Base-by-base conservation (phyloP, 2,888 invertebrate genomes). In the Athripsodes cinereus region DNA sequence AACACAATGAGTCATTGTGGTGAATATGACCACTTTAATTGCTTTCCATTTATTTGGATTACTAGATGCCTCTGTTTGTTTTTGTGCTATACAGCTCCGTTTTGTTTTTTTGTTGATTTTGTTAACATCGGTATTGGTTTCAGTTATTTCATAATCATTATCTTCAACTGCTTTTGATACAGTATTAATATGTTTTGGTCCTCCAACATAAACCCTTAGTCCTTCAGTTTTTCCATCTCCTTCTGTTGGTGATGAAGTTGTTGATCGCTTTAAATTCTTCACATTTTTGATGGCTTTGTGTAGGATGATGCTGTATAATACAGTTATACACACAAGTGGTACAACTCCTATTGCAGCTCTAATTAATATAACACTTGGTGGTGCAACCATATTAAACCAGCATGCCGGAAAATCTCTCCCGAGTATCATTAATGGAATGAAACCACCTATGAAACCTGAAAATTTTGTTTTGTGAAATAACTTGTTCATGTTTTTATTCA, bases 1-100 rank as follows among this genome's bases (percentile, higher is more conserved):
- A 2, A 81, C 65, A 62, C 84, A 69, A 65, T 84, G 82, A 65
- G 82, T 80, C 1, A 81, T 79, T 1, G 82, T 79, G 18, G 84
- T 84, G 8, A 84, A 74, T 67, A 82, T 68, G 1, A 85, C 84
- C 20, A 85, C 77, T 65, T 80, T 81, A 3, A 85, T 78, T 0
- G 85, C 84, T 65, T 82, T 79, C 78, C 81, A 82, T 69, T 81
- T 83, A 3, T 18, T 22, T 18, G 26, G 22, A 26, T 8, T 8
- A 19, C n/a, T 49, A 10, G 49, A 31, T 31, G 6, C 31, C 8
- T n/a, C n/a, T 26, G 3, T 26, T 26, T 10, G 5, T 26, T n/a
- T n/a, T 34, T 8, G 34, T 34, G 34, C 26, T 26, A 6, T 26
- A n/a, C n/a, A n/a, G n/a, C 26, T 26, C 26, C 10, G 26, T 26